Conservation (phyloP, 2,113 vertebrate species). For the Electrona antarctica region DNA sequence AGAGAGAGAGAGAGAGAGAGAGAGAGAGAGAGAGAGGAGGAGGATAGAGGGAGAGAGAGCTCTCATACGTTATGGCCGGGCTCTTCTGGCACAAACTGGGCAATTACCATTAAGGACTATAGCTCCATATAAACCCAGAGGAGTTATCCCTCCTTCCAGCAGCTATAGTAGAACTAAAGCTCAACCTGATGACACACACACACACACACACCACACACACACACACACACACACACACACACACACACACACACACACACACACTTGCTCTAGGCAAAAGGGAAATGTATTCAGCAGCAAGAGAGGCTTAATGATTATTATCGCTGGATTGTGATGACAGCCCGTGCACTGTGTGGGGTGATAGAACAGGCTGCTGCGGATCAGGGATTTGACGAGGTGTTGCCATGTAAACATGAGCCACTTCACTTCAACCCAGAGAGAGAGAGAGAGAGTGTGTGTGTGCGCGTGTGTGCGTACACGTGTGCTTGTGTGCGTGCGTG, state of each 20-base stretch:
- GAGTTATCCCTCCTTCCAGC: neutral
- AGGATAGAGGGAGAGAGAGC: neutral
- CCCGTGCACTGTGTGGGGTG: neutral
- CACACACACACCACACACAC: no score
- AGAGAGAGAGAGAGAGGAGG: neutral
- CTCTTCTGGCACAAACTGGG: neutral
- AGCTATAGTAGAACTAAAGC: neutral
- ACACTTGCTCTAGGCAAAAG: neutral
- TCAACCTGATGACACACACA: neutral
- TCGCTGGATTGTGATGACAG: neutral
- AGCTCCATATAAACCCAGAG: neutral
- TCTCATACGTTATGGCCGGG: constrained; percentile 14
- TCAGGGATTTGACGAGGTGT: neutral
- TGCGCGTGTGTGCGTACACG: neutral
- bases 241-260: no score
- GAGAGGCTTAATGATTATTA: neutral
- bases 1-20: neutral
- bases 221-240: no score
- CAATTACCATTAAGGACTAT: constrained; percentile 14
- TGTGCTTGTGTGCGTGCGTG: neutral
- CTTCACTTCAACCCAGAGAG: no score
- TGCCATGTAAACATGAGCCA: neutral
- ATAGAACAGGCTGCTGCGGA: neutral
- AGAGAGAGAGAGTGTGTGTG: neutral
- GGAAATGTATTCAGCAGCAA: neutral